Evolutionary conservation across 2,797 vertebrate species (phyloP), one percentile per base, ranked within the genome.

Genomic region (Myotis daubentonii): DNA sequence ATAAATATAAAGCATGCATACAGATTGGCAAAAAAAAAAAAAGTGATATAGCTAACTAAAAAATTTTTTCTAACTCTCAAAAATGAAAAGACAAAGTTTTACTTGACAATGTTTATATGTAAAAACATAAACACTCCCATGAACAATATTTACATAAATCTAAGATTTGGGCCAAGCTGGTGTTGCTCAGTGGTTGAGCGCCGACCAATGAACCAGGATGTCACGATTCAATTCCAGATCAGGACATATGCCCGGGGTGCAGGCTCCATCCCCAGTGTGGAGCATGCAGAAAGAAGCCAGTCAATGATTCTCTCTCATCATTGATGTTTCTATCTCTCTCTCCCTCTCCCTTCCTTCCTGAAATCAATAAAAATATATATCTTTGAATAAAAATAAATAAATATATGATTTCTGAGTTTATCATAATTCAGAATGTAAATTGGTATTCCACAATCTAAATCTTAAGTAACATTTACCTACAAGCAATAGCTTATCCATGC

Each of bases 381-480:
- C 57, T 60, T 60, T 60, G 25, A 60, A 60, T 60, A 60, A 60
- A 60, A 60, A 28, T 60, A 28, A 60, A 25, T 25, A 57, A 57
- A 23, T 74, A 38, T 41, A 84, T 81, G 49, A 93, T 30, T 62
- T 94, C 15, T 47, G 15, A 89, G 44, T 7, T 92, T 94, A 79
- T 57, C 65, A 71, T 79, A 82, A 91, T 89, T 92, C 49, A 70
- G 49, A 80, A 93, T 8, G 33, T 90, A 84, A 70, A 88, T 36
- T 82, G 38, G 12, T 36, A 87, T 91, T 93, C 8, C 36, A 89
- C 49, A 75, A 81, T 65, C 68, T 74, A 93, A 87, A 83, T 78
- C n/a, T 85, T 72, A 76, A 93, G n/a, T 91, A 95, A 87, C 7
- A 86, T 89, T 92, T 81, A 83, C 70, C 66, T 90, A 87, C 28